These are phyloP conservation scores for Heteropelma amictum DNA, from an alignment of 2,888 invertebrate species.

Conservation along the genomic window DNA sequence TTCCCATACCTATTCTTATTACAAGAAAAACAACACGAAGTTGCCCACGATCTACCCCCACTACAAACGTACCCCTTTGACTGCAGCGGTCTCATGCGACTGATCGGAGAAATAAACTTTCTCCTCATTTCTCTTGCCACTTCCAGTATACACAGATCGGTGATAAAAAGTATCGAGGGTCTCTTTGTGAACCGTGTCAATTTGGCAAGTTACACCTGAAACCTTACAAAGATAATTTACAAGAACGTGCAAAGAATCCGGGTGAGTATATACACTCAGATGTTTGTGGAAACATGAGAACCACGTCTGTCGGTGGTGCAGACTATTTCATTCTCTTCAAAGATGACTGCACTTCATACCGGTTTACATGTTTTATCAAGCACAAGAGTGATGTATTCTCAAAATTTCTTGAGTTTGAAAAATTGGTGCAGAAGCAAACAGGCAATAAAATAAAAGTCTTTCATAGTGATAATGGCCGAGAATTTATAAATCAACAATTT, in stretches of 20 bases:
- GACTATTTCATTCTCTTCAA: conserved; percentile 25
- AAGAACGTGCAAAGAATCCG: conserved; percentile 21
- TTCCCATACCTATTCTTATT: no score
- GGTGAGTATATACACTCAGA: conserved; percentile 18
- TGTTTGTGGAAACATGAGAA: conserved; percentile 8
- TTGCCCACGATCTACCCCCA: no score
- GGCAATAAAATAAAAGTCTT: conserved; percentile 21
- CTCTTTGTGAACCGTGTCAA: conserved; percentile 22
- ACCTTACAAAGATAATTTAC: conserved; percentile 4
- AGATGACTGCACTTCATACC: conserved; percentile 23
- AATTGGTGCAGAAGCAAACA: not conserved
- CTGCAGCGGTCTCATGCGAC: no score
- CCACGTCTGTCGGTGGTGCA: conserved; percentile 4
- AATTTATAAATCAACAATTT: conserved; percentile 16
- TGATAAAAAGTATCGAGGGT: conserved; percentile 15
- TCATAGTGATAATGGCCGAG: conserved; percentile 32
- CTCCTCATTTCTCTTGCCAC: no score
- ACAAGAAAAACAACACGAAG: no score
- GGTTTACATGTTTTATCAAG: conserved; percentile 10
- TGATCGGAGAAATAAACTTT: no score
- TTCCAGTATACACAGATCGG: no score
- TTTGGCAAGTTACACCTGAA: conserved; percentile 18
- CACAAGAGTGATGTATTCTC: conserved; percentile 6
- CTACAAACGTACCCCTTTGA: no score
- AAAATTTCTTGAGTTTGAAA: conserved; percentile 9